phyloP scores from a whole-genome alignment of 2,113 vertebrate species.

The Echinops telfairi region DNA sequence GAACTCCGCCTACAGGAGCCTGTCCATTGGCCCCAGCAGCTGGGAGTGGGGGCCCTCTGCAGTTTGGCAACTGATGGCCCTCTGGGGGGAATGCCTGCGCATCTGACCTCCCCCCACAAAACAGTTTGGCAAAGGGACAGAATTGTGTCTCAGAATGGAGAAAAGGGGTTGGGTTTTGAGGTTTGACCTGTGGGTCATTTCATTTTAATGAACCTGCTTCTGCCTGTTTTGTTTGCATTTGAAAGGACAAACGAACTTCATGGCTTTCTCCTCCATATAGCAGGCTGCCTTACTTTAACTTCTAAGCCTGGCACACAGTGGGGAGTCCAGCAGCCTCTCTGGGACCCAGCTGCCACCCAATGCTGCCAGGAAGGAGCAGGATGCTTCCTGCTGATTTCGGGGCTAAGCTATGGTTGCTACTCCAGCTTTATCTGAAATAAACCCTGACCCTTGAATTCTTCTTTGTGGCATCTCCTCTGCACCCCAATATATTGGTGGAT shows the following conservation, averaged over 20 bases:
- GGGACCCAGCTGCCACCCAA: not conserved
- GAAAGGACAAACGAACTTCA: slow-evolving; percentile 8
- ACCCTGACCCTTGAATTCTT: not conserved
- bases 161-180: not conserved
- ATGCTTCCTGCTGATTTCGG: not conserved
- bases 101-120: too few relatives aligned
- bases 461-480: not conserved
- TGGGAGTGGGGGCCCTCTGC: too few relatives aligned
- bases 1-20: too few relatives aligned
- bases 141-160: slow-evolving; percentile 28
- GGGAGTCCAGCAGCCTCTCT: not conserved
- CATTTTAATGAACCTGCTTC: slow-evolving; percentile 1
- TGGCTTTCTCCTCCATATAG: not conserved
- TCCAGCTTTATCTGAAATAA: not conserved
- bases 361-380: not conserved
- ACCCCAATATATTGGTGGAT: not conserved
- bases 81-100: too few relatives aligned
- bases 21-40: too few relatives aligned
- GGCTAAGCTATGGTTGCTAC: not conserved
- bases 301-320: not conserved
- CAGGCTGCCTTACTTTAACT: not conserved
- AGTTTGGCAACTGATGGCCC: too few relatives aligned
- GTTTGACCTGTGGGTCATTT: not conserved
- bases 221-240: slow-evolving; percentile 32
- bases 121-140: too few relatives aligned